Evolutionary conservation across 2,113 vertebrate genomes (phyloP).

Genomic region (Trichechus manatus): DNA sequence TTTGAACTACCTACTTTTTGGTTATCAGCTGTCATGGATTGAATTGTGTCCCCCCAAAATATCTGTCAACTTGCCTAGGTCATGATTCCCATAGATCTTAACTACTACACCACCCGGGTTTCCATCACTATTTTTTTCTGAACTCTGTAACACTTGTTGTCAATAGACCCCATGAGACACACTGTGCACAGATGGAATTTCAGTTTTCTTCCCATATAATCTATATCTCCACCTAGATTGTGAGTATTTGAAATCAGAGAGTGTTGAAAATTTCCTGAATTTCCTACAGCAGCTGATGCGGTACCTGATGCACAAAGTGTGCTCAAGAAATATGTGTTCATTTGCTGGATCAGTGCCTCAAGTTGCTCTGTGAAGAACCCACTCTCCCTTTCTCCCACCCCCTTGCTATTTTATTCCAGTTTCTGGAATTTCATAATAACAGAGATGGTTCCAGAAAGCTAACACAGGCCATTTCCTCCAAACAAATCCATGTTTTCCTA

Average conservation of each 20-base stretch:
- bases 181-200: not conserved
- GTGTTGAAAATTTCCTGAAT: not conserved
- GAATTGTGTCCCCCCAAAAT: too few species aligned
- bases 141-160: not conserved
- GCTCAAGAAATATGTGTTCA: not conserved
- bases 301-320: not conserved
- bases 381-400: not conserved
- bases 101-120: too few species aligned
- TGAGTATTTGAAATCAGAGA: not conserved
- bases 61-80: too few species aligned
- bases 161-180: not conserved
- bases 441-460: conserved; percentile 79
- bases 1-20: too few species aligned
- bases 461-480: conserved; percentile 76
- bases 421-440: conserved; percentile 80
- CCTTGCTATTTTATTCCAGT: conserved; percentile 74
- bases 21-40: too few species aligned
- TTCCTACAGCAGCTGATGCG: not conserved
- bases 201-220: not conserved
- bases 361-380: not conserved
- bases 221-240: not conserved
- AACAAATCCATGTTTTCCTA: conserved; percentile 74
- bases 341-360: not conserved
- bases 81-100: too few species aligned
- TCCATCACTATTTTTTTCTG: not conserved